Base-by-base conservation (phyloP, 2,888 invertebrate genomes). In the Hypolimnas misippus region DNA sequence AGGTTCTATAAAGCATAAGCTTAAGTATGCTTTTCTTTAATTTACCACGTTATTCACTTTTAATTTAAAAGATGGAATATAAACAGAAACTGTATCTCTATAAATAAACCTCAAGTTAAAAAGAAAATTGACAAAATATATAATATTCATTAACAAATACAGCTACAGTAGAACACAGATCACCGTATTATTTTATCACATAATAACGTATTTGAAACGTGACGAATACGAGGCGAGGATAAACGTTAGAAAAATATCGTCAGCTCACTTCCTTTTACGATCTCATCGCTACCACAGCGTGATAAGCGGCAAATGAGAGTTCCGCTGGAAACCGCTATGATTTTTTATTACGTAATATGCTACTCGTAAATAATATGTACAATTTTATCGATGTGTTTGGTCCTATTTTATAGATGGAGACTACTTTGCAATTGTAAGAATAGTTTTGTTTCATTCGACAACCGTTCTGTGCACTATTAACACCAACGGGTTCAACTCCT, bases 261-360 rank as follows among this genome's bases (percentile, higher is more conserved):
- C 53, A 54, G 46, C 59, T 60, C 53, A 46, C 52, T 52, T 63
- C 55, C 55, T 51, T 59, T 64, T 64, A 64, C 61, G 61, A 64
- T 50, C 59, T 54, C 61, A 46, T 42, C 49, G 64, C 53, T 52
- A 52, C 40, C 54, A 35, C 49, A 49, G 56, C 49, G 61, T 54
- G 64, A 61, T 61, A 61, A 61, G 60, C 49, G 42, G 49, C 60
- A 64, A 60, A 54, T 60, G 57, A 61, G 57, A 53, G 17, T 53
- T 49, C 64, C 40, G 8, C 25, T 61, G 57, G 49, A 57, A 60
- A 57, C 53, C 31, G 60, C 51, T 52, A 63, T 29, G 44, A 46
- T 53, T 53, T 60, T 64, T 64, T 61, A 64, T 57, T 35, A 53
- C 29, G 40, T 52, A 59, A 60, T 38, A 51, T 46, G 52, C 46